A percentile compares a stretch with the other conserved stretches of the same genome.
These are phyloP conservation scores for Hippocampus guttulatus DNA, from an alignment of 2,113 vertebrate genomes.

Conservation along the genomic window DNA sequence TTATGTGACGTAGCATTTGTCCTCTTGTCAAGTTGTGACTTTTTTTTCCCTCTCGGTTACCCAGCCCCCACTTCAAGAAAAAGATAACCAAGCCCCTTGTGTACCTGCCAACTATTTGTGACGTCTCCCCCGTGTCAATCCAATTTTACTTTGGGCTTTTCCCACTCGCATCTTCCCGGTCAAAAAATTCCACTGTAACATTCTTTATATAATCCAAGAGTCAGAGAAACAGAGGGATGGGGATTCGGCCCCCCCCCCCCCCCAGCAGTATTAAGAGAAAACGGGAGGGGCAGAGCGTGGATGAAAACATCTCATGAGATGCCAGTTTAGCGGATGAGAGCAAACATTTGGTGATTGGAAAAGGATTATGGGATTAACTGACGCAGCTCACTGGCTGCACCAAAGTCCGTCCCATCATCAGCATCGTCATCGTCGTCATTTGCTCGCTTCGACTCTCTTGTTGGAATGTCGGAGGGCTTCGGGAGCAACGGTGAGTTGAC, in stretches of 20 bases:
- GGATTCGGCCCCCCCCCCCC: neutral
- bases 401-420: slow-evolving; percentile 12
- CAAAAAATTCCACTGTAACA: neutral
- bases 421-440: slow-evolving; percentile 15
- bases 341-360: slow-evolving; percentile 43
- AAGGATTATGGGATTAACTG: slow-evolving; percentile 60
- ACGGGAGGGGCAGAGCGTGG: slow-evolving; percentile 1
- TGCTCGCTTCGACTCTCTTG: neutral
- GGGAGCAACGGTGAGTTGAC: slow-evolving; percentile 31
- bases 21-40: too few relatives aligned
- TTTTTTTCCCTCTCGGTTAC: too few relatives aligned
- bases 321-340: slow-evolving; percentile 38
- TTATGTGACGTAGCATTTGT: too few relatives aligned
- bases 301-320: slow-evolving; percentile 28
- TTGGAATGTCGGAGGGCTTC: neutral
- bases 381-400: slow-evolving; percentile 27
- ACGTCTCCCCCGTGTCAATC: neutral
- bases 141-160: neutral
- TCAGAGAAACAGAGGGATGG: slow-evolving; percentile 8
- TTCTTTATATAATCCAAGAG: slow-evolving; percentile 33
- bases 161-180: neutral
- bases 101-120: neutral
- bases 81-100: too few relatives aligned
- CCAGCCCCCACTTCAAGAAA: too few relatives aligned
- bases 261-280: slow-evolving; percentile 16